Conservation (phyloP, 2,797 vertebrate species). For the Falco peregrinus region DNA sequence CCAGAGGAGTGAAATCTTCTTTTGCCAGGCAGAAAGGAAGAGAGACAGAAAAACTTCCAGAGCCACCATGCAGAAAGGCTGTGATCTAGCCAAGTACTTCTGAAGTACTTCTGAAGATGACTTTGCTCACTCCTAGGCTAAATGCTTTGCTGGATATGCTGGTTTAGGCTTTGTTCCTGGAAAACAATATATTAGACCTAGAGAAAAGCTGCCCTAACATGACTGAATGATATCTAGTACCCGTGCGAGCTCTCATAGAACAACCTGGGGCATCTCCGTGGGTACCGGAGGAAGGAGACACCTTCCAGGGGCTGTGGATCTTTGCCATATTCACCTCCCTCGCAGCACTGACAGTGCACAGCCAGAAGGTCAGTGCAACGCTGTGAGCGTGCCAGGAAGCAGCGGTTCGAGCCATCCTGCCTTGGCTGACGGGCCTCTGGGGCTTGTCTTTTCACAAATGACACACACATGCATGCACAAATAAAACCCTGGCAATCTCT, state of each 20-base stretch:
- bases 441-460: conserved; percentile 18
- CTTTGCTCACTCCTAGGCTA: neutral
- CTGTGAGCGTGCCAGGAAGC: neutral
- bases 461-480: conserved; percentile 7
- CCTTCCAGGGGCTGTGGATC: neutral
- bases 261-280: neutral
- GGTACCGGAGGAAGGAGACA: neutral
- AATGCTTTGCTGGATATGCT: neutral
- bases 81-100: neutral
- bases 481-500: conserved; percentile 49
- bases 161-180: neutral
- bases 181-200: neutral
- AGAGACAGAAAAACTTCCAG: neutral
- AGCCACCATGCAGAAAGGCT: neutral
- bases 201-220: neutral
- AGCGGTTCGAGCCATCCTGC: neutral
- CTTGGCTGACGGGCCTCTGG: neutral
- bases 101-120: neutral
- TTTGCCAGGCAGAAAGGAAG: neutral
- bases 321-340: neutral
- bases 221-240: neutral
- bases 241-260: rapidly evolving
- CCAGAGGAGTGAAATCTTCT: neutral
- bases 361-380: neutral
- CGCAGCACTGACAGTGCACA: neutral